A percentile compares a stretch with the other conserved stretches of the same genome.
These are phyloP conservation scores for Volucella inflata DNA, from an alignment of 2,888 invertebrate genomes.

Conservation along the genomic window DNA sequence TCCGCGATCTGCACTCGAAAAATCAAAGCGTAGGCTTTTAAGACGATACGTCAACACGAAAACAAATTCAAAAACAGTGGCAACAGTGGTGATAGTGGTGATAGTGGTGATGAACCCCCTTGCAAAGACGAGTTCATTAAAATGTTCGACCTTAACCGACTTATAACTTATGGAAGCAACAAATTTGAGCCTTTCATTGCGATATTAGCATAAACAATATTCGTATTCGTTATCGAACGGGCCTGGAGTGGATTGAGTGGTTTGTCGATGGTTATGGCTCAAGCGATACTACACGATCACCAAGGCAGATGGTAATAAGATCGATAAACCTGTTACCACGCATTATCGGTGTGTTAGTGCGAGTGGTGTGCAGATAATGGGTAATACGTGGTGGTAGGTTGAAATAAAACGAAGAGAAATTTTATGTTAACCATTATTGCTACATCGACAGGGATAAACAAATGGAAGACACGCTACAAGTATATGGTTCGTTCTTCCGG, in stretches of 20 bases:
- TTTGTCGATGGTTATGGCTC: neutral
- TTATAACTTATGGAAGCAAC: slow-evolving; percentile 53
- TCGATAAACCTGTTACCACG: slow-evolving; percentile 14
- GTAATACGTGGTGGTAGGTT: slow-evolving; percentile 18
- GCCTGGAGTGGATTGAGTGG: neutral
- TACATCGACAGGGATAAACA: neutral
- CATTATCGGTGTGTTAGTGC: neutral
- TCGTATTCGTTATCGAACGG: slow-evolving; percentile 20
- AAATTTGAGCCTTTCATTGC: slow-evolving; percentile 36
- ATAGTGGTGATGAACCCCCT: neutral
- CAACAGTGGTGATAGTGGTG: neutral
- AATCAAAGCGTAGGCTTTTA: neutral
- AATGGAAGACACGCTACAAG: slow-evolving; percentile 43
- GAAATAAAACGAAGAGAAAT: slow-evolving; percentile 58
- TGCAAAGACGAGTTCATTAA: slow-evolving; percentile 59
- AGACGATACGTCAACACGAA: slow-evolving; percentile 44
- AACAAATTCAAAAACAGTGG: slow-evolving; percentile 19
- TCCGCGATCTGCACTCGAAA: slow-evolving; percentile 46
- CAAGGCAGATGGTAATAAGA: slow-evolving; percentile 14
- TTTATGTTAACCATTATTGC: slow-evolving; percentile 47
- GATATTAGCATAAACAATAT: slow-evolving; percentile 52
- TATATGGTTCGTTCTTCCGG: slow-evolving; percentile 54
- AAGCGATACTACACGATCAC: slow-evolving; percentile 1
- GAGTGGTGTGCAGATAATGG: neutral
- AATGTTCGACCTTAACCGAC: slow-evolving; percentile 76